These are phyloP conservation scores for Campoplex capitator DNA, from an alignment of 2,888 invertebrate species.

Conservation along the genomic window DNA sequence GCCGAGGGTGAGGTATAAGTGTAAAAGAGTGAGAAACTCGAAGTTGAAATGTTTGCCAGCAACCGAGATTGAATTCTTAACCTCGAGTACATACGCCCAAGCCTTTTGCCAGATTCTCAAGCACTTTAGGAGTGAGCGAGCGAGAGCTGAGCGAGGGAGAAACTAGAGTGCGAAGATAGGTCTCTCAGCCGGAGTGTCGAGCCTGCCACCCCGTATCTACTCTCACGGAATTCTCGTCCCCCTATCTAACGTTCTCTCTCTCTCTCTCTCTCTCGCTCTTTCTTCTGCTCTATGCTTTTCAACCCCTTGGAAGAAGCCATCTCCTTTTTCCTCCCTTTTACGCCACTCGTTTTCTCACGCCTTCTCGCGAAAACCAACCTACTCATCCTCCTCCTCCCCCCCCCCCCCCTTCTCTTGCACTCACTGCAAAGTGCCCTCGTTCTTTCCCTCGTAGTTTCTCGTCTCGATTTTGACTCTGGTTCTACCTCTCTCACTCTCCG, in stretches of 20 bases:
- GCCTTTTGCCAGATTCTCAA: conserved; percentile 61
- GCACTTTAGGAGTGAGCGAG: conserved; percentile 45
- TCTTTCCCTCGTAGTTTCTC: conserved; percentile 46
- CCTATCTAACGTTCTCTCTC: conserved; percentile 12
- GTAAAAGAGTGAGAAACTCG: conserved; percentile 60
- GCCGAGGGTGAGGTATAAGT: conserved; percentile 58
- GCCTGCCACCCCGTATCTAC: conserved; percentile 64
- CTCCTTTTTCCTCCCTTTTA: conserved; percentile 35
- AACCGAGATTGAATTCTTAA: conserved; percentile 80
- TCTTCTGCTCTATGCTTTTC: conserved; percentile 4
- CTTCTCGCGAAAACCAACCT: conserved; percentile 35
- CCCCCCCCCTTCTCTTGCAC: conserved; percentile 32
- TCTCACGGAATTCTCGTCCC: conserved; percentile 50
- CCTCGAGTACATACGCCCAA: conserved; percentile 68
- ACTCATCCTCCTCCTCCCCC: too few species aligned
- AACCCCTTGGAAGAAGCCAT: conserved; percentile 50
- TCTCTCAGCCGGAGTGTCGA: conserved; percentile 54
- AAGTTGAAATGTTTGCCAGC: conserved; percentile 79
- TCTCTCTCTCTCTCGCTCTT: background rate
- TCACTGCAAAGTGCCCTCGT: conserved; percentile 54
- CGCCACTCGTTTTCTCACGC: conserved; percentile 55
- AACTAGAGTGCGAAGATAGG: conserved; percentile 23
- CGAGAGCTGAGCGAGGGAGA: conserved; percentile 24
- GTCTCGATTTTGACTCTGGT: conserved; percentile 52
- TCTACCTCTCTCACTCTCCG: background rate